Conservation (phyloP, 2,113 vertebrate genomes). For the Xenopus laevis region DNA sequence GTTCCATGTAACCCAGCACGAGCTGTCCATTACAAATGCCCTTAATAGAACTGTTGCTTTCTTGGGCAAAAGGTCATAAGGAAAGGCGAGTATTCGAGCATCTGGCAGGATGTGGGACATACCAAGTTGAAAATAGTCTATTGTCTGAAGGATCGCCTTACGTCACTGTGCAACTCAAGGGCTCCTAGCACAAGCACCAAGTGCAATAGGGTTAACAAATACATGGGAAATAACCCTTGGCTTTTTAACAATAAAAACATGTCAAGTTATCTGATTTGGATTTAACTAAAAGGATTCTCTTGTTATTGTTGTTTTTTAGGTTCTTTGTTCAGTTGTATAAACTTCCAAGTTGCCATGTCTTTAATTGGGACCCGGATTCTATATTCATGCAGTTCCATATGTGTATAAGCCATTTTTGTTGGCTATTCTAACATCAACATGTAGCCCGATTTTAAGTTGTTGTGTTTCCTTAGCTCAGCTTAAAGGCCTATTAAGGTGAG, state of each 20-base stretch:
- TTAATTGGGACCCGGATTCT: neutral
- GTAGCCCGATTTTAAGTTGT: too few species aligned
- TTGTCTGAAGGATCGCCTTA: slow-evolving; percentile 24
- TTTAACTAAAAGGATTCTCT: neutral
- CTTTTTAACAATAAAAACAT: neutral
- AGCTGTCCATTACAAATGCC: slow-evolving; percentile 11
- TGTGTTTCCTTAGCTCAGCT: too few species aligned
- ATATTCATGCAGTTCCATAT: too few species aligned
- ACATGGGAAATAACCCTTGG: neutral
- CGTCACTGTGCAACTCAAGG: slow-evolving; percentile 6
- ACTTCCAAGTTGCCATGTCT: neutral
- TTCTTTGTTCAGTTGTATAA: neutral
- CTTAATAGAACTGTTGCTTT: slow-evolving; percentile 6
- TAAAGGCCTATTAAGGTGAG: too few species aligned
- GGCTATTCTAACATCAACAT: too few species aligned
- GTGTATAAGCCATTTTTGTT: too few species aligned
- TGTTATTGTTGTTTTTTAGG: neutral
- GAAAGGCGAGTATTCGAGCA: slow-evolving; percentile 4
- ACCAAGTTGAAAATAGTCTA: slow-evolving; percentile 29
- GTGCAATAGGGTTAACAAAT: neutral
- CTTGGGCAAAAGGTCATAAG: slow-evolving; percentile 17
- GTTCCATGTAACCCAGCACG: slow-evolving; percentile 6
- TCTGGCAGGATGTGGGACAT: slow-evolving; percentile 29
- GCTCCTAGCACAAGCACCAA: neutral
- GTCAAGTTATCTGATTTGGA: neutral